Percentiles rank a stretch among this genome's conserved stretches.
These are phyloP conservation scores for Lethenteron camtschaticum DNA, from an alignment of 2,113 vertebrate species.

Conservation along the genomic window DNA sequence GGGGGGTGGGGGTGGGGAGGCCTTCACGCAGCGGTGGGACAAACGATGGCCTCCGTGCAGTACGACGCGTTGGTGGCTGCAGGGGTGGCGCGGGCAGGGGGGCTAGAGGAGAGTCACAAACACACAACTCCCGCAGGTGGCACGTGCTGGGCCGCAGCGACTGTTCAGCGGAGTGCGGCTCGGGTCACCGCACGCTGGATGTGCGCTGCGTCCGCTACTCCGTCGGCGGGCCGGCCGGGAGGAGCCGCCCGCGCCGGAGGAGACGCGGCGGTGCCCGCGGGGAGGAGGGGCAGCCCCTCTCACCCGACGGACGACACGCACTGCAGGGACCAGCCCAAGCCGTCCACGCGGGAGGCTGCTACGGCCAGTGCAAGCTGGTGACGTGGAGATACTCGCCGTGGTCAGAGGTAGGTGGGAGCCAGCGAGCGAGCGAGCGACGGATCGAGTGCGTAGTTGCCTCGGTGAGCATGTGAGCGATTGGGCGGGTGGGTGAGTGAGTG, in stretches of 20 bases:
- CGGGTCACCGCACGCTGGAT: constrained; percentile 46
- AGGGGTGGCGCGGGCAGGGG: too few species aligned
- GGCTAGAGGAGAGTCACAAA: too few species aligned
- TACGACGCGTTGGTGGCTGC: too few species aligned
- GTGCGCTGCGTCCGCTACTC: constrained; percentile 62
- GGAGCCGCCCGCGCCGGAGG: too few species aligned
- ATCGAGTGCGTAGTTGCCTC: too few species aligned
- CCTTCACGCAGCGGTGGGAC: too few species aligned
- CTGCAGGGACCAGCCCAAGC: constrained; percentile 44
- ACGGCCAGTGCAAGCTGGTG: constrained; percentile 47
- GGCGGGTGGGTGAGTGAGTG: too few species aligned
- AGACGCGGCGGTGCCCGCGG: too few species aligned
- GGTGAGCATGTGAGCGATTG: too few species aligned
- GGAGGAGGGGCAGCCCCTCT: constrained; percentile 22
- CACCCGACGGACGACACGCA: constrained; percentile 31
- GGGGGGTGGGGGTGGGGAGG: too few species aligned
- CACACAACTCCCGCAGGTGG: constrained; percentile 32
- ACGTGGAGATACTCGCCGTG: constrained; percentile 78
- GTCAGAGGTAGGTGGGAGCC: constrained; percentile 43
- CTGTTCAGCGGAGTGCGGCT: constrained; percentile 59
- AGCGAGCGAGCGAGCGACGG: too few species aligned
- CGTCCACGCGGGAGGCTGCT: constrained; percentile 49
- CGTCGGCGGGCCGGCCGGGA: constrained; percentile 11
- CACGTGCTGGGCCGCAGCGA: constrained; percentile 52
- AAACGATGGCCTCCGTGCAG: too few species aligned